Evolutionary conservation across 2,797 vertebrate genomes (phyloP), one percentile per base, ranked within the genome.

Genomic region (Poecilia picta): DNA sequence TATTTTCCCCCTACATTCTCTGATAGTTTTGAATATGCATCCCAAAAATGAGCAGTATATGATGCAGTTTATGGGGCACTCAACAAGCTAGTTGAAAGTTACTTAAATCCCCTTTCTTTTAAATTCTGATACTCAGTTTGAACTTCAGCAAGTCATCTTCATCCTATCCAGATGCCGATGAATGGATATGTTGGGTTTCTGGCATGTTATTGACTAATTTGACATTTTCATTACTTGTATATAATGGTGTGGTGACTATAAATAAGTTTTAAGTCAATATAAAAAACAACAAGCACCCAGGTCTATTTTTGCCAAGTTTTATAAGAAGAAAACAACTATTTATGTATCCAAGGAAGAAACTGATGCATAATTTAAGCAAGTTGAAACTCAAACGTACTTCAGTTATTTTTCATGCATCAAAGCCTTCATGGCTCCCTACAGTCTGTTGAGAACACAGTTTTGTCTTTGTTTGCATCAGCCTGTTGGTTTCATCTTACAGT

Each of bases 381-480:
- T 1, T 20, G 18, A 20, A 39, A 39, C 16, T 8, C 62, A 39
- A 66, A 66, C 16, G 16, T 66, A 66, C 62, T 8, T 66, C 62
- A 66, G 16, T 66, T 39, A 66, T 23, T 23, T 66, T 62, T 62
- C 31, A 36, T 33, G 59, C 31, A 64, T 64, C 59, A 64, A 64
- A 64, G 31, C 16, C 15, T 64, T 64, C 2, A 8, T 64, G 3
- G 59, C 31, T 64, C 31, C 16, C 7, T 20, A 18, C 59, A 33
- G 15, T 64, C 16, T 39, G 10, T 66, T 68, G 64, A 68, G 36
- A 23, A 68, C 18, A 68, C 20, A 68, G 3, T 13, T 39, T 68
- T 68, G 64, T 68, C 64, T 68, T 68, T 68, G 64, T 39, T 68
- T 68, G 64, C 64, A 68, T 68, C 64, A 68, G 36, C 36, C 64